Evolutionary conservation across 2,888 invertebrate species (phyloP).

Genomic region (Alentia gelatinosa): DNA sequence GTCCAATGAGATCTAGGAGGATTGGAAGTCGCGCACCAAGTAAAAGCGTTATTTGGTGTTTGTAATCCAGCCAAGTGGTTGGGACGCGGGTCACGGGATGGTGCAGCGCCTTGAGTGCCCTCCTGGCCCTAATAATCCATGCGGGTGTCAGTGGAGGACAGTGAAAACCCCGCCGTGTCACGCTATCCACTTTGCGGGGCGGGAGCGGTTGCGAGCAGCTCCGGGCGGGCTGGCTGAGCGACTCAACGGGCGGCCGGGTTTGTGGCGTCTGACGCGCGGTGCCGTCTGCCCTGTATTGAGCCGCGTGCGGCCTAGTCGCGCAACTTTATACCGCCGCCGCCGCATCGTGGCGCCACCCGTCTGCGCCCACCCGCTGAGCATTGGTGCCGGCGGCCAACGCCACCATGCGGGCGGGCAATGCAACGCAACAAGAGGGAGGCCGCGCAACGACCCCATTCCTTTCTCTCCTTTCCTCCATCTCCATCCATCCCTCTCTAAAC

Average conservation of each 20-base stretch:
- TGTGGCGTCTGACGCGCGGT: background rate
- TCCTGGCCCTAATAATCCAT: background rate
- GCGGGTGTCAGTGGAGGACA: background rate
- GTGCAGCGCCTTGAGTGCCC: background rate
- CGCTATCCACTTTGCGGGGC: background rate
- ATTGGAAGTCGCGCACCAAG: no score
- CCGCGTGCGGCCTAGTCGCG: background rate
- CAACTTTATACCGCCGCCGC: background rate
- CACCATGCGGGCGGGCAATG: background rate
- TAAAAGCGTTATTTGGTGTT: background rate
- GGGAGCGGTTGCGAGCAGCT: background rate
- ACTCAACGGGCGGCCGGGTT: background rate
- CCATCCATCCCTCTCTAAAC: background rate
- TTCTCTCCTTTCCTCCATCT: background rate
- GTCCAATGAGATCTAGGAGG: no score
- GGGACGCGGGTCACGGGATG: background rate
- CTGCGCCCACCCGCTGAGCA: background rate
- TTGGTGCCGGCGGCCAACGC: background rate
- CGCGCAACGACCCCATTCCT: background rate
- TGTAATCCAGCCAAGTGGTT: background rate
- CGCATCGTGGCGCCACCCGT: background rate
- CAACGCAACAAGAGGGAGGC: background rate
- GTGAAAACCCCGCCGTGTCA: background rate
- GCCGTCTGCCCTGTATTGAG: constrained; percentile 3
- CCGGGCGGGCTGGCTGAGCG: background rate